phyloP scores from a whole-genome alignment of 1,140 invertebrate species.

The Lepeophtheirus salmonis region DNA sequence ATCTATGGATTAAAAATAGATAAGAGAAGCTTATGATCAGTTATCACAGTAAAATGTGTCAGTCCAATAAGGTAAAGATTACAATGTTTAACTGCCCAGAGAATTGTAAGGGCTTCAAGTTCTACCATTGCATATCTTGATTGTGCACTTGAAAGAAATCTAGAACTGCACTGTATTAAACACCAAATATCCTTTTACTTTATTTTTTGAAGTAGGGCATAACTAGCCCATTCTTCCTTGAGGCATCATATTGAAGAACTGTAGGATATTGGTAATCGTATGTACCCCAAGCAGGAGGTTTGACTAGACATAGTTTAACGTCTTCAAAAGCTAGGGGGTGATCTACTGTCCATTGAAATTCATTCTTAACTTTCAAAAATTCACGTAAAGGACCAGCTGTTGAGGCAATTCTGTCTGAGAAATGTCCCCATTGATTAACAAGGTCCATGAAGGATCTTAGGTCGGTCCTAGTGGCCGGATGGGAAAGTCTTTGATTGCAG shows the following conservation, averaged over 20 bases:
- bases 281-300: slow-evolving; percentile 1
- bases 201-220: slow-evolving; percentile 20
- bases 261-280: slow-evolving; percentile 17
- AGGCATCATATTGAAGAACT: slow-evolving; percentile 19
- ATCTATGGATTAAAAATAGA: slow-evolving; percentile 20
- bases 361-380: slow-evolving; percentile 17
- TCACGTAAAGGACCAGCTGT: slow-evolving; percentile 18
- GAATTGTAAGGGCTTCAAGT: slow-evolving; percentile 20
- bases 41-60: slow-evolving; percentile 19
- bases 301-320: slow-evolving; percentile 16
- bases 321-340: slow-evolving; percentile 19
- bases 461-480: slow-evolving; percentile 18
- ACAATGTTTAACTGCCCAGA: slow-evolving; percentile 21
- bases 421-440: not conserved
- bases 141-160: too few species aligned
- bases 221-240: slow-evolving; percentile 18
- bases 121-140: too few species aligned
- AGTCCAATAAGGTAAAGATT: slow-evolving; percentile 21
- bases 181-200: slow-evolving; percentile 19
- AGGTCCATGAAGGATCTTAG: slow-evolving; percentile 19
- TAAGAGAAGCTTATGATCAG: slow-evolving; percentile 20
- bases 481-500: too few species aligned
- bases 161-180: slow-evolving; percentile 19
- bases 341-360: slow-evolving; percentile 18
- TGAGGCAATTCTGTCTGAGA: slow-evolving; percentile 10